Conservation (phyloP, 2,797 vertebrate species). For the Chiropotes sagulatus region DNA sequence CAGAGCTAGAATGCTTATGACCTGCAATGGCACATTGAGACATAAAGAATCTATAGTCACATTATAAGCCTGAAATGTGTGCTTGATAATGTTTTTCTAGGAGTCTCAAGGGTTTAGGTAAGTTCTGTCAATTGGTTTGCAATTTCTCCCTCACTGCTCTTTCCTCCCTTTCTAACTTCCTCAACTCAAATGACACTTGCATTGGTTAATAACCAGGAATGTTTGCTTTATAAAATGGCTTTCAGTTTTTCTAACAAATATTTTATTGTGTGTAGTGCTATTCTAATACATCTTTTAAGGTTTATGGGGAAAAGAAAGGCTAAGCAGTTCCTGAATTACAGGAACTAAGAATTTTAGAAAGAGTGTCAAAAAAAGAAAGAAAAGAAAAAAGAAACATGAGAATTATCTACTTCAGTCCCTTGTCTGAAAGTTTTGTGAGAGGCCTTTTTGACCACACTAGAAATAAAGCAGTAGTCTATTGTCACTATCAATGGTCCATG, state of each 20-base stretch:
- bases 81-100: neutral
- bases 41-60: constrained; percentile 35
- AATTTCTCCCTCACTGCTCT: neutral
- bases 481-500: neutral
- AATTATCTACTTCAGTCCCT: neutral
- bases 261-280: neutral
- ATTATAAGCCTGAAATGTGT: neutral
- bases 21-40: neutral
- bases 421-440: neutral
- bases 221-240: neutral
- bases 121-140: neutral
- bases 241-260: neutral
- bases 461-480: neutral
- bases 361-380: neutral
- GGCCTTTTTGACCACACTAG: neutral
- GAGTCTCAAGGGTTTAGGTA: neutral
- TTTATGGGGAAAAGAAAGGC: neutral
- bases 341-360: neutral
- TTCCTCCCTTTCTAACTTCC: neutral
- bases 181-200: neutral
- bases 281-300: neutral
- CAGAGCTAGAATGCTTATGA: constrained; percentile 15
- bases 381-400: neutral
- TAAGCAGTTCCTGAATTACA: neutral
- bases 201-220: neutral